A percentile compares a stretch with the other conserved stretches of the same genome.
Evolutionary conservation across 2,888 invertebrate genomes (phyloP).

Genomic region (Sesia apiformis): DNA sequence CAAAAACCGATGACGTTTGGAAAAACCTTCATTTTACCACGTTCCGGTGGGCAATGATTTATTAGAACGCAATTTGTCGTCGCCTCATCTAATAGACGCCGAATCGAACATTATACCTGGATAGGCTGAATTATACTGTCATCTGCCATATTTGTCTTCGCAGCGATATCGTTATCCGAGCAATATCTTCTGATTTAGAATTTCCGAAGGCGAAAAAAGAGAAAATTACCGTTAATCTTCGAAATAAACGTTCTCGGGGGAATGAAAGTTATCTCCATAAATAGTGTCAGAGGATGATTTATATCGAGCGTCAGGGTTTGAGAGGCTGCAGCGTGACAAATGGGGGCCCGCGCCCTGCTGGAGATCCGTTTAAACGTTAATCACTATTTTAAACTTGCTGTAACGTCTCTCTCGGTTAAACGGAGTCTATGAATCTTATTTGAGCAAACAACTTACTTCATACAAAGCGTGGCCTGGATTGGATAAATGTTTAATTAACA

Average conservation of each 20-base stretch:
- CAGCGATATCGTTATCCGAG: neutral
- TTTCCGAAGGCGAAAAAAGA: neutral
- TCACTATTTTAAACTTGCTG: constrained; percentile 21
- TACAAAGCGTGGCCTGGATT: too few relatives aligned
- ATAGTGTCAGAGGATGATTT: constrained; percentile 33
- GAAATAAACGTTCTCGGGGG: constrained; percentile 23
- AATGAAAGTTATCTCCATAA: constrained; percentile 36
- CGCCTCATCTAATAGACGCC: constrained; percentile 37
- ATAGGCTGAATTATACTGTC: constrained; percentile 1
- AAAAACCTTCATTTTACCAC: constrained; percentile 27
- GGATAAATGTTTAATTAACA: too few relatives aligned
- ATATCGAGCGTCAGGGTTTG: constrained; percentile 26
- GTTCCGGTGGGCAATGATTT: constrained; percentile 37
- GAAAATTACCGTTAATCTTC: constrained; percentile 18
- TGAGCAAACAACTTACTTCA: neutral
- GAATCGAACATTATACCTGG: constrained; percentile 34
- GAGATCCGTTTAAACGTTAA: constrained; percentile 16
- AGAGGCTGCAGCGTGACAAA: constrained; percentile 35
- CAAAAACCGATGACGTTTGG: constrained; percentile 19
- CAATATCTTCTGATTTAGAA: neutral
- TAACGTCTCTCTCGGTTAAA: constrained; percentile 11
- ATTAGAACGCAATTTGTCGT: constrained; percentile 38
- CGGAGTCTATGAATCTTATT: neutral
- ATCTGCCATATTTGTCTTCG: neutral
- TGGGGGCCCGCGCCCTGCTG: constrained; percentile 21